A percentile compares a stretch with the other conserved stretches of the same genome.
Evolutionary conservation across 2,797 vertebrate genomes (phyloP).

Genomic region (Anabacerthia variegaticeps): DNA sequence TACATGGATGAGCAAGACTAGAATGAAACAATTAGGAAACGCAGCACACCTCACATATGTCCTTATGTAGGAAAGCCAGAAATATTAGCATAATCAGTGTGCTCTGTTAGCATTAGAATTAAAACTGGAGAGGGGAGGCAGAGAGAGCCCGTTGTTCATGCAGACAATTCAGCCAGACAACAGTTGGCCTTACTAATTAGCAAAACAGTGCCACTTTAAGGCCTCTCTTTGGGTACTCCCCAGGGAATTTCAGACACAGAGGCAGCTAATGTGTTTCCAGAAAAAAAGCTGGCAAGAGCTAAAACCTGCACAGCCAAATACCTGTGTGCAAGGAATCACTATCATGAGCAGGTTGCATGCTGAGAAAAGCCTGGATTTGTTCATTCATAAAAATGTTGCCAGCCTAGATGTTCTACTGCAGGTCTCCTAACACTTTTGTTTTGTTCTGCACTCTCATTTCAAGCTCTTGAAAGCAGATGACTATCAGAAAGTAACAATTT

Average conservation of each 20-base stretch:
- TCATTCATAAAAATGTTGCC: constrained; percentile 12
- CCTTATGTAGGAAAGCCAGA: constrained; percentile 56
- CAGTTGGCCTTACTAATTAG: constrained; percentile 70
- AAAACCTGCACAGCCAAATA: constrained; percentile 29
- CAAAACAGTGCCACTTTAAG: constrained; percentile 50
- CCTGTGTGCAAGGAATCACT: background rate
- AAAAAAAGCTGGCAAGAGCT: constrained; percentile 36
- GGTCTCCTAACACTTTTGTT: background rate
- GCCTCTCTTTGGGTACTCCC: constrained; percentile 37
- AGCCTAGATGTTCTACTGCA: background rate
- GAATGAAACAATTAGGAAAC: constrained; percentile 56
- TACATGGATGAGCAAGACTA: background rate
- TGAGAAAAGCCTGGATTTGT: constrained; percentile 15
- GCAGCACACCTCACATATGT: constrained; percentile 46
- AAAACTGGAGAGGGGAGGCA: constrained; percentile 38
- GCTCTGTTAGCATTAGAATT: constrained; percentile 62
- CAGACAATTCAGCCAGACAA: constrained; percentile 62
- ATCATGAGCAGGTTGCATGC: background rate
- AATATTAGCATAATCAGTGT: constrained; percentile 73
- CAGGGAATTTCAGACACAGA: constrained; percentile 43
- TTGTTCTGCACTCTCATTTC: background rate
- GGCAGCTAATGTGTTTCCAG: constrained; percentile 12
- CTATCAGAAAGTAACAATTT: background rate
- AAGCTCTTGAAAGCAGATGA: background rate
- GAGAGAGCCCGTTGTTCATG: constrained; percentile 36